Base-by-base conservation (phyloP, 2,113 vertebrate species). In the Cinclus mexicanus region DNA sequence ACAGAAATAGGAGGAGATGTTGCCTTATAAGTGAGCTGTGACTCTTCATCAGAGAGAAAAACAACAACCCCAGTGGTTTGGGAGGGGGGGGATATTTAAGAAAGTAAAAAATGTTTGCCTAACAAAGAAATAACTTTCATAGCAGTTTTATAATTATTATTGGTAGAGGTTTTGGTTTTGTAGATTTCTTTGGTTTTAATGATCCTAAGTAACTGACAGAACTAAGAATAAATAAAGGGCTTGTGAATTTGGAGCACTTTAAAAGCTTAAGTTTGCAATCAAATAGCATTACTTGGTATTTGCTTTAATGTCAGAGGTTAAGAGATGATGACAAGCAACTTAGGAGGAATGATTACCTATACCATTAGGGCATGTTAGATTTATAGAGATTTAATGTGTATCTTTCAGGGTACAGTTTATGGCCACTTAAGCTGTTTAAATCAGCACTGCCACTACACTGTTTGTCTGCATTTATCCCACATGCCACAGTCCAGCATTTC, bases 231-330 rank as follows among this genome's bases (percentile, higher is more conserved):
- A 65, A 71, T 65, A 59, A 82, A 68, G 35, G 10, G 29, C 17
- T 78, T 87, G 35, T 49, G 49, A 90, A 83, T 55, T 14, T 41
- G 57, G 65, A 76, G 26, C 46, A 14, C 46, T 91, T 84, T 37
- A 68, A 64, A 64, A 87, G 50, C 61, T 87, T 76, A 83, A 74
- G 19, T 74, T 84, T 88, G 63, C 61, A 76, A 4, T 87, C 39
- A 61, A 79, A 11, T 85, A 47, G 17, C 59, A 52, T 76, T 82
- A 82, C 76, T 65, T 92, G 81, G 56, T 72, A 7, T 83, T 85
- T 85, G 24, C 31, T 64, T 59, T 72, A 64, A 44, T 41, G 52
- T 69, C 35, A 83, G 59, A 81, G 23, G 2, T 77, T 88, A 92
- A 53, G 42, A 52, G 61, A 65, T 39, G 19, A 37, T 77, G 59